Conservation (phyloP, 2,888 invertebrate species). For the Sarcophaga subvicina region DNA sequence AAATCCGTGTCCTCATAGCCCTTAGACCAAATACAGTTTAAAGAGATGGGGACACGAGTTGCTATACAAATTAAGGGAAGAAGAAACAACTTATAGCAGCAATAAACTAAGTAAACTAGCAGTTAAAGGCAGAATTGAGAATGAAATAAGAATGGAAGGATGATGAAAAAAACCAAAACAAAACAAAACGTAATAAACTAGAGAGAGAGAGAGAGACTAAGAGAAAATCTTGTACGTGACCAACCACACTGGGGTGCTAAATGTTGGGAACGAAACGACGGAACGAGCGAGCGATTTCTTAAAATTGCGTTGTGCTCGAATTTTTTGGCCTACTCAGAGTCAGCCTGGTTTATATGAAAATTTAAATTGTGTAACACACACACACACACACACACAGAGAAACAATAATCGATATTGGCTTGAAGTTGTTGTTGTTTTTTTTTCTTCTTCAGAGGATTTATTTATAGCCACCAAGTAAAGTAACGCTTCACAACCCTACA, state of each 20-base stretch:
- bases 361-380: conserved; percentile 65
- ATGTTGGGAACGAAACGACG: conserved; percentile 11
- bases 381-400: too few relatives aligned
- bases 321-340: conserved; percentile 44
- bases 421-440: conserved; percentile 1
- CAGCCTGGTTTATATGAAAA: conserved; percentile 34
- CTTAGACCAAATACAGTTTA: conserved; percentile 25
- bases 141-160: conserved; percentile 29
- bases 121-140: conserved; percentile 43
- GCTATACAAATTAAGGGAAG: background rate
- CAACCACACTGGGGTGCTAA: conserved; percentile 78
- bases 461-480: conserved; percentile 45
- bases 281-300: conserved; percentile 32
- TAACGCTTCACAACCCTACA: conserved; percentile 43
- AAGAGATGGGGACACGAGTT: background rate
- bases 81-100: conserved; percentile 73
- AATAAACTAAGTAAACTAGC: conserved; percentile 76
- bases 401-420: conserved; percentile 59
- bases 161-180: conserved; percentile 65
- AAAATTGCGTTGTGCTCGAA: conserved; percentile 36
- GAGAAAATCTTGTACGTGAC: conserved; percentile 80
- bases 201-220: conserved; percentile 72
- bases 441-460: conserved; percentile 25
- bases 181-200: conserved; percentile 80
- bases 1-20: conserved; percentile 32